phyloP scores from a whole-genome alignment of 1,140 invertebrate genomes.

The Parapsyche elsis region DNA sequence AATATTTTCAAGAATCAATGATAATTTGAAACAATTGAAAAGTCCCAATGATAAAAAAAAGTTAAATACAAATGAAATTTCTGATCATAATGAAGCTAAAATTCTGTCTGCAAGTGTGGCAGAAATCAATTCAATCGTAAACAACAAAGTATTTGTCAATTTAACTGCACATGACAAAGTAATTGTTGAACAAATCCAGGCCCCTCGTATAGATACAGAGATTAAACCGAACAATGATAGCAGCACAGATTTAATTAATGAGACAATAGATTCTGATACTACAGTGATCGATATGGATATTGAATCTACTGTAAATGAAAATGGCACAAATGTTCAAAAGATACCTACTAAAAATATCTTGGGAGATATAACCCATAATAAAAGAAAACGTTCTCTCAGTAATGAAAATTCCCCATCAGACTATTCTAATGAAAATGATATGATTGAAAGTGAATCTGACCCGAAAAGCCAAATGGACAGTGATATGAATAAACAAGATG shows the following conservation, averaged over 20 bases:
- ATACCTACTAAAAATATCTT: neutral
- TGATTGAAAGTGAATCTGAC: neutral
- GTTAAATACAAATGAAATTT: neutral
- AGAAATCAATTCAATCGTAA: neutral
- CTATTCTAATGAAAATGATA: neutral
- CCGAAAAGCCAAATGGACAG: neutral
- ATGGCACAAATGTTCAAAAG: too few relatives aligned
- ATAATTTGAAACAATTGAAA: slow-evolving; percentile 37
- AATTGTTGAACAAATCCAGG: too few relatives aligned
- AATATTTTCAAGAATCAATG: slow-evolving; percentile 37
- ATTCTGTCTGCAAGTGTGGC: neutral
- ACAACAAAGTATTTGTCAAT: neutral
- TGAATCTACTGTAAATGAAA: too few relatives aligned
- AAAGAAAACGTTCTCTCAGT: neutral
- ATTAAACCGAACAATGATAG: too few relatives aligned
- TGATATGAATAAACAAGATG: neutral
- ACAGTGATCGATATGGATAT: too few relatives aligned
- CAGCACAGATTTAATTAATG: too few relatives aligned
- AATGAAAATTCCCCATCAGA: neutral
- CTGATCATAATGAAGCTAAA: neutral
- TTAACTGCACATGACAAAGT: too few relatives aligned
- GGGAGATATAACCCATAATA: neutral
- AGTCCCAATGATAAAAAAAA: slow-evolving; percentile 2
- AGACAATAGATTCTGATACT: too few relatives aligned
- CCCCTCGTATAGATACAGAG: too few relatives aligned